Evolutionary conservation across 2,888 invertebrate species (phyloP).

Genomic region (Apocheima hispidaria): DNA sequence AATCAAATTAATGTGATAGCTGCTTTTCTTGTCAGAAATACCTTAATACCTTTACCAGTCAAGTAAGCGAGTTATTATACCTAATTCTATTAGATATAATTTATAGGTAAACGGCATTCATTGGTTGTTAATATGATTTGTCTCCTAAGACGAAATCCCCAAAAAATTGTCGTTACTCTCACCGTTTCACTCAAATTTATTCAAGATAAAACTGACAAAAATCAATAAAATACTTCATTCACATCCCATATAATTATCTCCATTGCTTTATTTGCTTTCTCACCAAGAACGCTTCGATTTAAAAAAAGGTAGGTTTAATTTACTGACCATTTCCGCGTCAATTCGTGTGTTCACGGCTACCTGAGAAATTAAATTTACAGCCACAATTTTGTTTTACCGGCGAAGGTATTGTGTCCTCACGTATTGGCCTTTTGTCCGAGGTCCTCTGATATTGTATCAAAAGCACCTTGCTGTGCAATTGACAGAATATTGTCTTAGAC

Average conservation of each 20-base stretch:
- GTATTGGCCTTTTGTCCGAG: constrained; percentile 63
- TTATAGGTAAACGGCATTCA: too few species aligned
- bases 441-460: constrained; percentile 59
- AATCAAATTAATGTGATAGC: too few species aligned
- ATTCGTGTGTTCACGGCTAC: constrained; percentile 74
- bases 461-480: constrained; percentile 77
- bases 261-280: constrained; percentile 22
- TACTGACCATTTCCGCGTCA: constrained; percentile 51
- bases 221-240: too few species aligned
- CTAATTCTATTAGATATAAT: too few species aligned
- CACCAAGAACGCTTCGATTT: constrained; percentile 36
- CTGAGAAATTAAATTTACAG: constrained; percentile 69
- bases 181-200: too few species aligned
- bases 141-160: too few species aligned
- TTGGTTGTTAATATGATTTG: too few species aligned
- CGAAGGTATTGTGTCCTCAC: constrained; percentile 70
- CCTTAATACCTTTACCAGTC: too few species aligned
- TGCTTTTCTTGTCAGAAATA: too few species aligned
- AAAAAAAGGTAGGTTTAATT: constrained; percentile 37
- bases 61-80: too few species aligned
- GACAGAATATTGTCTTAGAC: constrained; percentile 75
- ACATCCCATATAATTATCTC: not conserved
- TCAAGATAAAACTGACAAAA: too few species aligned
- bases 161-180: too few species aligned
- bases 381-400: constrained; percentile 59